Conservation (phyloP, 2,888 invertebrate genomes). For the Callyntrura guangdongensis region DNA sequence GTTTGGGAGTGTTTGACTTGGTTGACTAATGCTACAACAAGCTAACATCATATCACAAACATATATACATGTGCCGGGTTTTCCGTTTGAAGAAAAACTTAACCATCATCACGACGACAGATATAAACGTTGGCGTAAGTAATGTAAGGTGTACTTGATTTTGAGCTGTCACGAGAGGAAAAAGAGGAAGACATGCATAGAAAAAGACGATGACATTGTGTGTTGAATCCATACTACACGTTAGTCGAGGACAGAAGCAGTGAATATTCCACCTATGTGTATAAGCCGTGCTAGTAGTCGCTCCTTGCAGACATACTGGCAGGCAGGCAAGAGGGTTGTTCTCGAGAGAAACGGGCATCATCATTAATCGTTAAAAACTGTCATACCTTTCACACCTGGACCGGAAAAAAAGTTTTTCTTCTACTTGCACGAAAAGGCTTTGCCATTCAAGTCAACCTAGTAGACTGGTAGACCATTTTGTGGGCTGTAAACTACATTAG, state of each 20-base stretch:
- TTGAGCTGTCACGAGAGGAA: slow-evolving; percentile 71
- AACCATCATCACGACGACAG: background rate
- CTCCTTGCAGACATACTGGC: slow-evolving; percentile 46
- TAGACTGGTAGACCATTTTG: too few relatives aligned
- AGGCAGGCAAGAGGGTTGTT: slow-evolving; percentile 81
- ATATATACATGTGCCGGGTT: background rate
- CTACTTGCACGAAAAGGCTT: background rate
- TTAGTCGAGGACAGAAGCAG: background rate
- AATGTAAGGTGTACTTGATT: slow-evolving; percentile 72
- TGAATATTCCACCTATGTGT: background rate
- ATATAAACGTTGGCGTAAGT: slow-evolving; percentile 31
- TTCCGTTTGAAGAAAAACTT: background rate
- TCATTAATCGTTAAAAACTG: slow-evolving; percentile 79
- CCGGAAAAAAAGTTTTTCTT: slow-evolving; percentile 82
- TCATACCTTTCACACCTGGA: slow-evolving; percentile 84
- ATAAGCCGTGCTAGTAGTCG: background rate
- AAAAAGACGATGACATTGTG: slow-evolving; percentile 76
- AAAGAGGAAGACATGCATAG: slow-evolving; percentile 74
- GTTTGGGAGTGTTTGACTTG: slow-evolving; percentile 71
- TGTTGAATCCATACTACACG: slow-evolving; percentile 45
- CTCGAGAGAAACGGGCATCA: slow-evolving; percentile 84
- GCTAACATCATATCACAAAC: slow-evolving; percentile 12
- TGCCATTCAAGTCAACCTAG: background rate
- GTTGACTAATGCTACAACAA: slow-evolving; percentile 65
- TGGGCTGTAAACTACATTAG: too few relatives aligned